Percentiles rank a stretch among this genome's conserved stretches.
Evolutionary conservation across 2,888 invertebrate genomes (phyloP).

Genomic region (Lasioglossum marginatum): DNA sequence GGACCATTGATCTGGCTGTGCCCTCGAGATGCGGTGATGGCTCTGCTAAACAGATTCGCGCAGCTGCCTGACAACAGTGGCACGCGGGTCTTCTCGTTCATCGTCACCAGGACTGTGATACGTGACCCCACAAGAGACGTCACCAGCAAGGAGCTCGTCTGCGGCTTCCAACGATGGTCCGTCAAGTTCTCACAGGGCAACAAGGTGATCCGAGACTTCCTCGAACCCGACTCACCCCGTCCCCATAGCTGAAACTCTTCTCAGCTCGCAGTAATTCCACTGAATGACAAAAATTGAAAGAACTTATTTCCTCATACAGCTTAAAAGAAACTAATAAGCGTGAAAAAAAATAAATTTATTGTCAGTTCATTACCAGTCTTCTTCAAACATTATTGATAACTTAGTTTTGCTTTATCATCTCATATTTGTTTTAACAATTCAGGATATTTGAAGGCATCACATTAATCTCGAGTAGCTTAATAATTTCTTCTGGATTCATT

Average conservation of each 20-base stretch:
- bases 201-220: conserved; percentile 85
- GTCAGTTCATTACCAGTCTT: too few species aligned
- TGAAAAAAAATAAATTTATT: too few species aligned
- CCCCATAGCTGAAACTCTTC: not conserved
- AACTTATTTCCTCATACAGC: too few species aligned
- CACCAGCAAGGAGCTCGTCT: conserved; percentile 92
- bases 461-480: too few species aligned
- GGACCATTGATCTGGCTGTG: conserved; percentile 62
- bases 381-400: too few species aligned
- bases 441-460: too few species aligned
- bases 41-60: conserved; percentile 92
- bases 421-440: too few species aligned
- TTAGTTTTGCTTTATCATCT: too few species aligned
- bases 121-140: conserved; percentile 92
- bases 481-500: too few species aligned
- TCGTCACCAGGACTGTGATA: conserved; percentile 91
- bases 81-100: conserved; percentile 94
- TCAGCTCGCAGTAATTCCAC: too few species aligned
- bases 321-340: too few species aligned
- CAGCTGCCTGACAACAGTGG: conserved; percentile 93
- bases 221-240: not conserved
- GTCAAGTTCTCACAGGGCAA: conserved; percentile 92
- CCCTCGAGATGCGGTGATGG: conserved; percentile 87
- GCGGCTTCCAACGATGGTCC: conserved; percentile 93
- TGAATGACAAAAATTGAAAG: too few species aligned